Conservation (phyloP, 2,113 vertebrate species). For the Anas platyrhynchos region DNA sequence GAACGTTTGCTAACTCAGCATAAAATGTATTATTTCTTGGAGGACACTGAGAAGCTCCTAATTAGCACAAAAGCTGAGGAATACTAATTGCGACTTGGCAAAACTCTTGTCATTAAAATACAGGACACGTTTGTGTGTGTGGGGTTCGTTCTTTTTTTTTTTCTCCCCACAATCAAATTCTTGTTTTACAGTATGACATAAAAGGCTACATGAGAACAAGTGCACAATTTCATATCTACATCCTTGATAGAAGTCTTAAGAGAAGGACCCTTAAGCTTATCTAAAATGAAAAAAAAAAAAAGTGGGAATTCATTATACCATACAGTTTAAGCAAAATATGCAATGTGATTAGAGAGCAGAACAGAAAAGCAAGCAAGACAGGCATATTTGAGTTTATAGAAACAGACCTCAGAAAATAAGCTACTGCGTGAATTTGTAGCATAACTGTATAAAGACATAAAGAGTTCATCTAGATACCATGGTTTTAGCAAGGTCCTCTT, state of each 20-base stretch:
- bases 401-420: neutral
- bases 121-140: neutral
- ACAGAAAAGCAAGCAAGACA: neutral
- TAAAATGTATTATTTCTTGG: neutral
- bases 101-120: constrained; percentile 34
- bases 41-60: neutral
- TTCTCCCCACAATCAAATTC: neutral
- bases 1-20: neutral
- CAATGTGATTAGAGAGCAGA: neutral
- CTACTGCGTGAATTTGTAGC: neutral
- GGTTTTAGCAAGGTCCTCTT: neutral
- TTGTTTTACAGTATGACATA: neutral
- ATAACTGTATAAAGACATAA: neutral
- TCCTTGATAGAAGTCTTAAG: neutral
- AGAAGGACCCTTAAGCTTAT: neutral
- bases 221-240: neutral
- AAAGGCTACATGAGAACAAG: constrained; percentile 1
- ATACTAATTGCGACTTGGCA: neutral
- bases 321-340: neutral
- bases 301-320: neutral
- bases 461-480: neutral
- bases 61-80: neutral
- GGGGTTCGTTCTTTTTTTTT: fast-evolving
- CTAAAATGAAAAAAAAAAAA: neutral
- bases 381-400: neutral